Evolutionary conservation across 1,140 invertebrate genomes (phyloP), one percentile per base, ranked within the genome.

Genomic region (Drosophila nigromelanica): DNA sequence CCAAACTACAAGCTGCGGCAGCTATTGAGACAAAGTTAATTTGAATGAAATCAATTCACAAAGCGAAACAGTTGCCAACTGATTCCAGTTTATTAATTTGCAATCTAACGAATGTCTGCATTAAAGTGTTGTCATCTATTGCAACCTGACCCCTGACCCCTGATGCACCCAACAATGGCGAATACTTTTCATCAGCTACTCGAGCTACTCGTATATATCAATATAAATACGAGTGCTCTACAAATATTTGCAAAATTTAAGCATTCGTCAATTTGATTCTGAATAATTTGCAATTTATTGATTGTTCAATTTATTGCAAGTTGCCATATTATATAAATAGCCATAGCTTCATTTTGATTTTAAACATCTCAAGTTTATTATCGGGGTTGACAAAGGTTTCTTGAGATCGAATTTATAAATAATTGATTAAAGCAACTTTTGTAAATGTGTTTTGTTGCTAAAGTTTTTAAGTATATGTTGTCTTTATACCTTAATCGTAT

Each of bases 31-130:
- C 62, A 64, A 35, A 64, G 51, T 66, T 47, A 37, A 66, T 66
- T 54, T 56, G 33, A 66, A 58, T 42, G 61, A 64, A 64, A 71
- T 68, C 68, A 71, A 55, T 71, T 47, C 50, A n/a, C 4, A 10
- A 7, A 15, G 63, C 30, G 21, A 27, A 14, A 24, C 11, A 15
- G 56, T 15, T 37, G 51, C 35, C 55, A 58, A 33, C 24, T 10
- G 52, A 37, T 30, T 15, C 51, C 10, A 66, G 51, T 66, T 66
- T 21, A 66, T 56, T 66, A 56, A 66, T 66, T 66, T 43, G 51
- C 21, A 33, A 64, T 64, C 56, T 64, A 35, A 15, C 14, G 27
- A 50, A 50, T 18, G 30, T 52, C 15, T 56, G 30, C 11, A 21
- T 10, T n/a, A 39, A 45, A 45, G 30, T 24, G 43, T 48, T 60